A percentile compares a stretch with the other conserved stretches of the same genome.
These are phyloP conservation scores for Teleiodes luculella DNA, from an alignment of 2,888 invertebrate species.

Conservation along the genomic window DNA sequence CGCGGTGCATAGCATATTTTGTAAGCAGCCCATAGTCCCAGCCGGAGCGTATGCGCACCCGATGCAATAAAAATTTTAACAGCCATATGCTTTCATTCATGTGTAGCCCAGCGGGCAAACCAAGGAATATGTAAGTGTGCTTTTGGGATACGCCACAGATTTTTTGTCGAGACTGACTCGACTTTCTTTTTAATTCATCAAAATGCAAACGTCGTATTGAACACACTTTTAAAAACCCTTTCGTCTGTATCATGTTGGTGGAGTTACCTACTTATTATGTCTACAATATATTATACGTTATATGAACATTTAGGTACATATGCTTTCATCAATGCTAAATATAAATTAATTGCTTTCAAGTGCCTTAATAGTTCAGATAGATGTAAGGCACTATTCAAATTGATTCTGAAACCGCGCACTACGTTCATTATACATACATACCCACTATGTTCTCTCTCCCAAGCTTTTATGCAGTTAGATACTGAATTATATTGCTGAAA, in stretches of 20 bases:
- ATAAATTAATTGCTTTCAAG: conserved; percentile 59
- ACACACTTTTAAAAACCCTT: background rate
- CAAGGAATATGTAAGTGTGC: conserved; percentile 53
- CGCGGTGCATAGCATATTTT: conserved; percentile 73
- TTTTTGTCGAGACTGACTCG: conserved; percentile 10
- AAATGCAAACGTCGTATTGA: background rate
- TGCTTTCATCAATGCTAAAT: conserved; percentile 31
- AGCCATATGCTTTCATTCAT: conserved; percentile 61
- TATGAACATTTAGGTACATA: background rate
- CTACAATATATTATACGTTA: no score
- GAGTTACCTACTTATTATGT: background rate
- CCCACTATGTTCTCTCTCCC: background rate
- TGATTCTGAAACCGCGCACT: background rate
- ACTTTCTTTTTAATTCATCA: conserved; percentile 13
- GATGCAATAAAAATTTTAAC: conserved; percentile 66
- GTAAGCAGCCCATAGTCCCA: conserved; percentile 57
- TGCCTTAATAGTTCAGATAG: conserved; percentile 27
- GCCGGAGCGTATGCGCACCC: conserved; percentile 27
- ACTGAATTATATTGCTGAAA: no score
- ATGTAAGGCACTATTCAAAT: background rate
- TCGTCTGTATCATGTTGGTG: background rate
- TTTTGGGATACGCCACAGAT: conserved; percentile 42
- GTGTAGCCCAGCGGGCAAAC: conserved; percentile 28
- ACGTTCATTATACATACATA: background rate
- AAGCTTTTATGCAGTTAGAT: background rate